These are phyloP conservation scores for Thunnus albacares DNA, from an alignment of 2,797 vertebrate species.

Conservation along the genomic window DNA sequence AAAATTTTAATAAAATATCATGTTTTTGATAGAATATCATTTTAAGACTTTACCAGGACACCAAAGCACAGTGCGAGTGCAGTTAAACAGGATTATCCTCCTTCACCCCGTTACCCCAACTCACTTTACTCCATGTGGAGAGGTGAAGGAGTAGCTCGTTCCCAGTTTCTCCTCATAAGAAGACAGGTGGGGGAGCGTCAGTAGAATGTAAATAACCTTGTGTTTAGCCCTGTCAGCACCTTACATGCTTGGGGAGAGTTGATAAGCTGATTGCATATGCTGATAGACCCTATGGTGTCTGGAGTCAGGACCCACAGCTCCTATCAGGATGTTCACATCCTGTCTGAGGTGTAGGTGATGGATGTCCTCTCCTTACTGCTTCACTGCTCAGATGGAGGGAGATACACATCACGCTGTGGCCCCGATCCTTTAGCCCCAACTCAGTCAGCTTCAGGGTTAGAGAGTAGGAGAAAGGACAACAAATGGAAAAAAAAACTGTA, in stretches of 20 bases:
- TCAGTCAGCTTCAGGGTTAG: slow-evolving; percentile 8
- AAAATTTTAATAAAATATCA: too few species aligned
- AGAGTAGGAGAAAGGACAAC: neutral
- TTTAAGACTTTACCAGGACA: too few species aligned
- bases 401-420: slow-evolving; percentile 11
- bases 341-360: slow-evolving; percentile 52
- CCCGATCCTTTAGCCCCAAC: neutral
- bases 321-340: slow-evolving; percentile 50
- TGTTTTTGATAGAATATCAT: too few species aligned
- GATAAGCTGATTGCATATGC: slow-evolving; percentile 67
- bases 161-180: slow-evolving; percentile 12
- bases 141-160: slow-evolving; percentile 8
- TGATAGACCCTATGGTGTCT: slow-evolving; percentile 49
- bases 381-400: slow-evolving; percentile 7
- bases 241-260: slow-evolving; percentile 36
- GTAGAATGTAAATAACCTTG: slow-evolving; percentile 41
- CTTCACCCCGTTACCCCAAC: neutral
- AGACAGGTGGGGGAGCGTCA: slow-evolving; percentile 1
- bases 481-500: neutral
- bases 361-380: slow-evolving; percentile 40
- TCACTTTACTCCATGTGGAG: neutral
- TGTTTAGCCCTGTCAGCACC: slow-evolving; percentile 51
- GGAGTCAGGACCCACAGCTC: slow-evolving; percentile 46
- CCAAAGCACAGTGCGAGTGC: too few species aligned
- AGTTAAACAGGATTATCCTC: too few species aligned